Evolutionary conservation across 2,888 invertebrate genomes (phyloP), one percentile per base, ranked within the genome.

Genomic region (Meliscaeva auricollis): DNA sequence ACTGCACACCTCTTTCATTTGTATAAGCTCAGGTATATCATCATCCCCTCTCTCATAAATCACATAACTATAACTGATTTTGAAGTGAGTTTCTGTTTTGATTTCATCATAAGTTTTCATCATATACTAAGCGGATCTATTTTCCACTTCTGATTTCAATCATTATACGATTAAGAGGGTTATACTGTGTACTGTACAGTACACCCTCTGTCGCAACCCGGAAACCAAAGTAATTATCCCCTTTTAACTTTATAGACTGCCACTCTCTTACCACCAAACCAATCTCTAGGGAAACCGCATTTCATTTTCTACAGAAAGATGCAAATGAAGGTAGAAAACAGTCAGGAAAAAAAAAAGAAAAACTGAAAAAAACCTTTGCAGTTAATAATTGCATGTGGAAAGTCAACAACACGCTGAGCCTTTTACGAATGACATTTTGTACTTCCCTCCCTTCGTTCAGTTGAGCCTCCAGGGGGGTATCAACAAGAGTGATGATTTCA

Each of bases 161-260:
- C 44, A 46, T 62, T 52, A 69, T 48, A 11, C 44, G 74, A 80
- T 80, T 74, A 74, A 69, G 74, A 46, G 30, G 44, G 26, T n/a
- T n/a, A n/a, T n/a, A n/a, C n/a, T n/a, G n/a, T n/a, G n/a, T n/a
- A n/a, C n/a, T 46, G 22, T 30, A 66, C 15, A 41, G n/a, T 2
- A n/a, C 15, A 56, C 9, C 15, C 20, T n/a, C 32, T 46, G 26
- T 26, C 26, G 26, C 50, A 35, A 22, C 68, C 68, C 58, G 81
- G 81, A 83, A 79, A 64, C 64, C 83, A 56, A 50, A 79, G 74
- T 69, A 74, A 78, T 78, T 78, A 66, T 58, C 38, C 64, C 46
- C 54, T 46, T 44, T 52, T 13, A 64, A 68, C 60, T 20, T 13
- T 17, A 64, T 2, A 9, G 13, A 15, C 64, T 48, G 13, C 64